Base-by-base conservation (phyloP, 2,113 vertebrate species). In the Ranitomeya imitator region DNA sequence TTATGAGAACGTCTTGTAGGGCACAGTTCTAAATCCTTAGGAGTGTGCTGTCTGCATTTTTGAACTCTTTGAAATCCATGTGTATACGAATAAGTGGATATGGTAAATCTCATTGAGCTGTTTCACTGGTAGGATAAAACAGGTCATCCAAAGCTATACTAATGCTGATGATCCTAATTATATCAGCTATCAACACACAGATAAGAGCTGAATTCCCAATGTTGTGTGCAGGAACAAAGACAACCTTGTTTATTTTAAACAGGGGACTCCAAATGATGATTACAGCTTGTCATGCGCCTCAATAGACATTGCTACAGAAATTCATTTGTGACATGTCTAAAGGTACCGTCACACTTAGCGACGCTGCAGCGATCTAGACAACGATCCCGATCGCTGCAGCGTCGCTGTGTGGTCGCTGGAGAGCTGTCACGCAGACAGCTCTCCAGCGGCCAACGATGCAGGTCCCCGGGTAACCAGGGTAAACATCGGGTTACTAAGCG, bases 11-110 rank as follows among this genome's bases (percentile, higher is more conserved):
- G 63, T 45, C 16, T 45, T 18, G 18, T 77, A 10, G 19, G 26
- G 6, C 31, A 6, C 23, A 31, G 31, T 63, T 86, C 19, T 63
- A 79, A 86, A 79, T 86, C 74, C 85, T 54, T 15, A 13, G 23
- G 23, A 63, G 21, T 79, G 14, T 21, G 52, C 74, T 11, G 31
- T 61, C 73, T 78, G 59, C 51, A 51, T 18, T 51, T 51, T 14
- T 86, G 57, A 77, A 78, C 69, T 73, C 73, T 11, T 51, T 55
- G 16, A 61, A 86, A 86, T 78, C 85, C 59, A 60, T 52, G 85
- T 65, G 55, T 63, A 31, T 37, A 23, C 19, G 55, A 54, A 12
- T 86, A 78, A 78, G 73, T 15, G 9, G 85, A 86, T 78, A 31
- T 2, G 26, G 26, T 31, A 19, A 86, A 14, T 76, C 69, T 85